Conservation (phyloP, 1,140 invertebrate genomes). For the Pomacea maculata region DNA sequence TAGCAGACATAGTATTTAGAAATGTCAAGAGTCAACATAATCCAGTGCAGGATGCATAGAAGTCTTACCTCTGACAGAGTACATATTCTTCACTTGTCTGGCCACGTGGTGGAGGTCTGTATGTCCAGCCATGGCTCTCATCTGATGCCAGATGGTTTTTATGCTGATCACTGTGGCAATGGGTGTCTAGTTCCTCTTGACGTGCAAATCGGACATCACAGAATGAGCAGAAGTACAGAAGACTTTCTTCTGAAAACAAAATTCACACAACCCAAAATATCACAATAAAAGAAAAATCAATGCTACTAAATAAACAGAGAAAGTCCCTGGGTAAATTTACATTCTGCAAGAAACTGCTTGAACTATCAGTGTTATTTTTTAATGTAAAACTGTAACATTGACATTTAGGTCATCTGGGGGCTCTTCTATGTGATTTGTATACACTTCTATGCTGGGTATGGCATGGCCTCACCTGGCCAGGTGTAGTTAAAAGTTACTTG, state of each 20-base stretch:
- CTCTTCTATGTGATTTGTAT: too few relatives aligned
- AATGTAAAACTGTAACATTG: too few relatives aligned
- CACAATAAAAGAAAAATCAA: not conserved
- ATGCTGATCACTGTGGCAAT: constrained; percentile 75
- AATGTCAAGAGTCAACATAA: too few relatives aligned
- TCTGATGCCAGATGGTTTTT: constrained; percentile 78
- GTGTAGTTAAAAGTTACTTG: too few relatives aligned
- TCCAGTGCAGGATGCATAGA: too few relatives aligned
- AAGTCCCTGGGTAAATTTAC: not conserved
- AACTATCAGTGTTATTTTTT: too few relatives aligned
- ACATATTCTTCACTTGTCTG: constrained; percentile 66
- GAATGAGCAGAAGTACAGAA: constrained; percentile 68
- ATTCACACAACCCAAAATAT: not conserved
- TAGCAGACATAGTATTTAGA: too few relatives aligned
- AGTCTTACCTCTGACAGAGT: constrained; percentile 68
- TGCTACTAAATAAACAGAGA: constrained; percentile 3
- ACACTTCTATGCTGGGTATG: too few relatives aligned
- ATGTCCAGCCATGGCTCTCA: constrained; percentile 77
- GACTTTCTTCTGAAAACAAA: constrained; percentile 12
- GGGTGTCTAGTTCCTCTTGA: constrained; percentile 71
- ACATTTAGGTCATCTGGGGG: too few relatives aligned
- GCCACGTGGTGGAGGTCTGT: constrained; percentile 75
- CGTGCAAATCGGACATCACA: constrained; percentile 73
- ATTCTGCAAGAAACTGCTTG: not conserved
- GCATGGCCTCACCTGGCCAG: too few relatives aligned